phyloP scores from a whole-genome alignment of 1,140 invertebrate species.

The Littorina saxatilis region DNA sequence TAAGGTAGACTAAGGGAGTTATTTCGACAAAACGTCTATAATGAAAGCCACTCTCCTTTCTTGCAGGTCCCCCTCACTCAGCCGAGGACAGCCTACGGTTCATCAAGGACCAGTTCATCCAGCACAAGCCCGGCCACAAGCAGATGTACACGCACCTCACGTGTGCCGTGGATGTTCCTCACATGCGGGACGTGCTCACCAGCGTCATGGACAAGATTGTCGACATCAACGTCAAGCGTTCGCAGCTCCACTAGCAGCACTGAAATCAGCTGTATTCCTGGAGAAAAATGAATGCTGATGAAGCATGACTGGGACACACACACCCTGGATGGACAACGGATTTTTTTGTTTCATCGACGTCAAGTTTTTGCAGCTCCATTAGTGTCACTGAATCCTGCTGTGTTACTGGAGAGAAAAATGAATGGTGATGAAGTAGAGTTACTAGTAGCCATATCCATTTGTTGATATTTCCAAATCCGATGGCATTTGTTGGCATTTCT shows the following conservation, averaged over 20 bases:
- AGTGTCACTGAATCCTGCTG: background rate
- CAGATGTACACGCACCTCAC: slow-evolving; percentile 64
- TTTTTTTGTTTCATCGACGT: background rate
- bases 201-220: slow-evolving; percentile 62
- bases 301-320: background rate
- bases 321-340: background rate
- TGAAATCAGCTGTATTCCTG: background rate
- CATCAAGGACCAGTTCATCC: slow-evolving; percentile 62
- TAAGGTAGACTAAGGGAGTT: no score
- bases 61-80: slow-evolving; percentile 56
- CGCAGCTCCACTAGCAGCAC: slow-evolving; percentile 28
- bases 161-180: slow-evolving; percentile 59
- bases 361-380: background rate
- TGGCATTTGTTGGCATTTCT: no score
- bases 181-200: slow-evolving; percentile 60
- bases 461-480: no score
- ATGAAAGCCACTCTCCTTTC: no score
- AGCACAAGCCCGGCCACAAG: slow-evolving; percentile 61
- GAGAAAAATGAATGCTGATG: background rate
- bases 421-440: no score
- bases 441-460: no score
- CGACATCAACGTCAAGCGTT: slow-evolving; percentile 61
- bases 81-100: slow-evolving; percentile 55
- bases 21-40: no score
- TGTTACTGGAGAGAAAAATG: no score